A percentile compares a stretch with the other conserved stretches of the same genome.
phyloP scores from a whole-genome alignment of 1,140 invertebrate species.

The Musca vetustissima region DNA sequence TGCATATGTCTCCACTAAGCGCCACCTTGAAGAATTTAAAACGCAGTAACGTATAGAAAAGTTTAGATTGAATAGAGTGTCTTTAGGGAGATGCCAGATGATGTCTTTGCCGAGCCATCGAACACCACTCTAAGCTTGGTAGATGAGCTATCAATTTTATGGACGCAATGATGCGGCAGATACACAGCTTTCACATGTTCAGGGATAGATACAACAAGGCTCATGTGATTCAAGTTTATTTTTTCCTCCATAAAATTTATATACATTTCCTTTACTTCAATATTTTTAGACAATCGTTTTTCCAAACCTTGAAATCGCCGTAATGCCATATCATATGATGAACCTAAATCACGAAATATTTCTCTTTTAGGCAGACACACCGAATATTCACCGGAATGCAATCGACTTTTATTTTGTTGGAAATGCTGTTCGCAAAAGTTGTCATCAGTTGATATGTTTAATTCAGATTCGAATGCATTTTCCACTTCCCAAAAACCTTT shows the following conservation, averaged over 20 bases:
- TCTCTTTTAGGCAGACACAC: conserved; percentile 9
- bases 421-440: no score
- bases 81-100: conserved; percentile 33
- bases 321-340: conserved; percentile 16
- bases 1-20: conserved; percentile 45
- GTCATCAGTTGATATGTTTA: not conserved
- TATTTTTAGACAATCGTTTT: conserved; percentile 7
- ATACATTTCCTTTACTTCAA: not conserved
- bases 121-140: conserved; percentile 33
- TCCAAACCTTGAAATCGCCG: conserved; percentile 14
- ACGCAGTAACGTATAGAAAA: conserved; percentile 45
- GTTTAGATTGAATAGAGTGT: conserved; percentile 21
- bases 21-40: conserved; percentile 42
- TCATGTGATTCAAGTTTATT: conserved; percentile 11
- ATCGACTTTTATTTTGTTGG: not conserved
- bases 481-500: conserved; percentile 23
- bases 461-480: no score
- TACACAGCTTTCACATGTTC: conserved; percentile 7
- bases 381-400: conserved; percentile 14
- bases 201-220: not conserved
- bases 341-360: not conserved
- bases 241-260: conserved; percentile 6
- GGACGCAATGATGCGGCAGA: conserved; percentile 30
- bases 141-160: conserved; percentile 28
- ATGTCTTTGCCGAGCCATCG: conserved; percentile 26